Evolutionary conservation across 1,140 invertebrate species (phyloP).

Genomic region (Thaumetopoea pityocampa): DNA sequence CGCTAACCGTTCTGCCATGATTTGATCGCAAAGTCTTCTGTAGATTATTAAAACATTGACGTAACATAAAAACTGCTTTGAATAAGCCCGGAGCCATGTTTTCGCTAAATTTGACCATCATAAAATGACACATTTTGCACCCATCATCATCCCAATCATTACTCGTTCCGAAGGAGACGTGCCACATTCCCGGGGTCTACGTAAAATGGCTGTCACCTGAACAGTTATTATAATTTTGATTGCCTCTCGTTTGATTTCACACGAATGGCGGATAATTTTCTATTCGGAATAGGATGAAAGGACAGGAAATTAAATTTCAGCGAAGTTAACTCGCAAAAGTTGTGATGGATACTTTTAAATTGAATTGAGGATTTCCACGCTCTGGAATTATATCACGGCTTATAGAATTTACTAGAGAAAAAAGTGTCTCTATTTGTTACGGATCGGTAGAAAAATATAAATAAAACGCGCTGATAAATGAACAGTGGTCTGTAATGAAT

Average conservation of each 20-base stretch:
- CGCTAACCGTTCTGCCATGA: too few relatives aligned
- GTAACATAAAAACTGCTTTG: constrained; percentile 13
- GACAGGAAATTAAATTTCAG: constrained; percentile 53
- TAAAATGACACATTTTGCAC: too few relatives aligned
- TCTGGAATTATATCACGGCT: background rate
- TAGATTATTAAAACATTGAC: too few relatives aligned
- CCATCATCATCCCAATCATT: too few relatives aligned
- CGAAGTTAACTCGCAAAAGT: constrained; percentile 16
- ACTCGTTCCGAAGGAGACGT: too few relatives aligned
- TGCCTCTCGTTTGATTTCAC: constrained; percentile 29
- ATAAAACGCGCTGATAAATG: too few relatives aligned
- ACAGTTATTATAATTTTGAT: constrained; percentile 53
- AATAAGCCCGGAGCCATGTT: constrained; percentile 10
- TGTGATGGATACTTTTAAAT: constrained; percentile 1
- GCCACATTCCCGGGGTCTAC: background rate
- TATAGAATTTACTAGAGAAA: too few relatives aligned
- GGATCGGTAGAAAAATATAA: too few relatives aligned
- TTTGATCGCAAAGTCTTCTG: too few relatives aligned
- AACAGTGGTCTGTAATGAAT: too few relatives aligned
- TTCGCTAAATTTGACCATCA: constrained; percentile 17
- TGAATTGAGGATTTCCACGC: background rate
- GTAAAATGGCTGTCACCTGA: constrained; percentile 23
- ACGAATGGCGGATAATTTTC: constrained; percentile 28
- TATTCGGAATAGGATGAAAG: constrained; percentile 34
- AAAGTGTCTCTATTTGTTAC: too few relatives aligned